Evolutionary conservation across 2,113 vertebrate species (phyloP), one percentile per base, ranked within the genome.

Genomic region (Nibea albiflora): DNA sequence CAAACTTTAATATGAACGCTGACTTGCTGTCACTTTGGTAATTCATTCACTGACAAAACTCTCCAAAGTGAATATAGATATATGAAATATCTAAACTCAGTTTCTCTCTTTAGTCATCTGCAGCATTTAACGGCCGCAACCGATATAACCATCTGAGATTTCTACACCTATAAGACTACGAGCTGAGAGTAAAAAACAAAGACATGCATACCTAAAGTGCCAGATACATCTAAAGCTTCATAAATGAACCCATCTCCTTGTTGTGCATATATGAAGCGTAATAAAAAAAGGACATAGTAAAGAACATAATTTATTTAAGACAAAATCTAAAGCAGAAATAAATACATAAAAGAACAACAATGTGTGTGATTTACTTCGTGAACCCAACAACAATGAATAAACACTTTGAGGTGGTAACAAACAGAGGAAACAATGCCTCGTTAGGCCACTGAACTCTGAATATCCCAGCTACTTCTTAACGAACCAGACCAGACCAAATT

Each of bases 251-350:
- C 31, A 22, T 9, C 19, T 72, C 39, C 16, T 39, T n/a, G 42
- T 35, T 20, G 17, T 56, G 46, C 31, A 15, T 26, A 1, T 20
- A 28, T 31, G 11, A 75, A 75, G 11, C 20, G 10, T 28, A 63
- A 63, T 35, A 49, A 71, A 35, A 44, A 66, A 31, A 65, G 20
- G 14, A 87, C 50, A 53, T 81, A 73, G 57, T 82, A 90, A 90
- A 89, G 78, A 92, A 92, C 88, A 91, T 94, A 89, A 95, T 95
- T 95, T 95, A 95, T 95, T 95, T 83, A 93, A 93, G 91, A 94
- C 89, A 90, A 85, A 92, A 87, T 90, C 88, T 89, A 93, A 92
- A 90, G 85, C 83, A 90, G 85, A 94, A 92, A 91, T 95, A 95
- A 95, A 95, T 95, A 95, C 88, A 89, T 81, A 73, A 85, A 89